These are phyloP conservation scores for Homalodisca vitripennis DNA, from an alignment of 1,140 invertebrate species.

Conservation along the genomic window DNA sequence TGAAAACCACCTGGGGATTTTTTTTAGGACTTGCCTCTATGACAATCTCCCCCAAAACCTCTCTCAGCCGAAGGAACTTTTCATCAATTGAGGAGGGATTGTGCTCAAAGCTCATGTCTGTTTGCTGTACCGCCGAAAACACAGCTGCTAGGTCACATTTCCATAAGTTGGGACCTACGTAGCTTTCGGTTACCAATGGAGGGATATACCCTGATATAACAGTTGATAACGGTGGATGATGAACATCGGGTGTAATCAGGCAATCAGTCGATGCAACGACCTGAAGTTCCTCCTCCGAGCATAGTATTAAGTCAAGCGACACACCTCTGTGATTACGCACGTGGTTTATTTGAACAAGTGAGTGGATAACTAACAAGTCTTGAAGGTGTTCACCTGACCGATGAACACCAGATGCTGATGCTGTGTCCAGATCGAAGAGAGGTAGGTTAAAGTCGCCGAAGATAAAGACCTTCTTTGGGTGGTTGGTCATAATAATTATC, in stretches of 20 bases:
- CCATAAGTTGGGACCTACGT: not conserved
- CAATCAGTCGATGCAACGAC: not conserved
- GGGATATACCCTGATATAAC: not conserved
- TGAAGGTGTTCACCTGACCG: not conserved
- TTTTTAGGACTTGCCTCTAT: not conserved
- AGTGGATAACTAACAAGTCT: not conserved
- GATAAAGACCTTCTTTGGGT: not conserved
- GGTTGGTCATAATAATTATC: not conserved
- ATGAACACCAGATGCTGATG: not conserved
- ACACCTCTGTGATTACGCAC: not conserved
- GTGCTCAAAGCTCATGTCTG: not conserved
- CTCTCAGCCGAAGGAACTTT: not conserved
- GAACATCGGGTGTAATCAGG: not conserved
- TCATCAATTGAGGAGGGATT: not conserved
- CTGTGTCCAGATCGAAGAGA: not conserved
- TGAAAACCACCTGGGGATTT: constrained; percentile 2
- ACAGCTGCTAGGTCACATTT: not conserved
- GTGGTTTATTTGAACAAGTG: not conserved
- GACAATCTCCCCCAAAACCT: not conserved
- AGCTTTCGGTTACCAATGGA: not conserved
- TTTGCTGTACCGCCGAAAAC: not conserved
- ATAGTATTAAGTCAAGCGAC: not conserved
- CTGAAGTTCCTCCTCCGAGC: not conserved
- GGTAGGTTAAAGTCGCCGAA: not conserved
- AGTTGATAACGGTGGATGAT: not conserved